Base-by-base conservation (phyloP, 2,797 vertebrate species). In the Betta splendens region DNA sequence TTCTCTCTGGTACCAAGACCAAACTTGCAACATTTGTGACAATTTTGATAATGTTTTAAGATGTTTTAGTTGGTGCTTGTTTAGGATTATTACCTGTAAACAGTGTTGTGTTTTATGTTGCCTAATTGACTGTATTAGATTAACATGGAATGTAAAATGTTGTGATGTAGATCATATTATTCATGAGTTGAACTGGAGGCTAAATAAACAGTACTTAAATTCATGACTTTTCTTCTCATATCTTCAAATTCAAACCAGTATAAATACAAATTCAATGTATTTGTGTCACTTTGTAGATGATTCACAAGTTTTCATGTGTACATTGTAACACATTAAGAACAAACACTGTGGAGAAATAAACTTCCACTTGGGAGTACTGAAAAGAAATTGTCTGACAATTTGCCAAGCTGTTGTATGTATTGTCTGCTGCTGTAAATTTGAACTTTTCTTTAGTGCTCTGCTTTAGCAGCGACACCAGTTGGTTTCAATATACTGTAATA, bases 81-180 rank as follows among this genome's bases (percentile, higher is more conserved):
- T 85, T 72, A 63, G 58, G 54, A 72, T 72, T 77, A 78, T 81
- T 75, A 74, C 58, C 75, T 85, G 64, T 74, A 87, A 73, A 53
- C 54, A 68, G 53, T 88, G 57, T 81, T 65, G 62, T 86, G 62
- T 72, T 77, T 77, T 84, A 54, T 82, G 74, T 69, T 84, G 64
- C 81, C 55, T 60, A 52, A 75, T 87, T 81, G 83, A 76, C 62
- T 83, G 64, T 85, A 52, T 81, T 77, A 67, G 51, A 68, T 82
- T 84, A 71, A 83, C 90, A 80, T 91, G 67, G 76, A 88, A 89
- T 89, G 83, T 89, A 85, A 73, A 82, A 64, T 81, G 75, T 84
- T 84, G 85, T 88, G 83, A 76, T 63, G 78, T 87, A 88, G 79
- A 84, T 70, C 29, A 69, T 80, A 69, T 61, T 66, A 72, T 62